Conservation (phyloP, 2,797 vertebrate genomes). For the Tinamus major region DNA sequence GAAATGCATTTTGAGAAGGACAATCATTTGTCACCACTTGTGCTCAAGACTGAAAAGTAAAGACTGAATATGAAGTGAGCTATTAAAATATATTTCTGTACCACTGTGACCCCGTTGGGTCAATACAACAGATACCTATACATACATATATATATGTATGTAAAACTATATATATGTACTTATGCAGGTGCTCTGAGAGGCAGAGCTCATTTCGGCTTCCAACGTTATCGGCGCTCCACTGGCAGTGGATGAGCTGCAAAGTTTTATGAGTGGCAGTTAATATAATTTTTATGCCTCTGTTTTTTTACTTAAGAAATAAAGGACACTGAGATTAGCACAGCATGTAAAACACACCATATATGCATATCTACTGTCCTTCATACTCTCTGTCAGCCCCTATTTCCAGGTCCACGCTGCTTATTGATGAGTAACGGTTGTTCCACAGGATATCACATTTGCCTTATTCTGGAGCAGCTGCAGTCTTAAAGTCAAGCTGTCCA, state of each 20-base stretch:
- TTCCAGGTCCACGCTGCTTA: background rate
- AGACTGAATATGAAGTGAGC: background rate
- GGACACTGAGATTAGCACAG: constrained; percentile 57
- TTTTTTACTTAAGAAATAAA: constrained; percentile 61
- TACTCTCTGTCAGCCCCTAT: constrained; percentile 26
- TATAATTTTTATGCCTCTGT: constrained; percentile 43
- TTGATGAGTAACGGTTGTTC: constrained; percentile 16
- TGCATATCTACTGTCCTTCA: constrained; percentile 45
- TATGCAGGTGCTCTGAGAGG: too few species aligned
- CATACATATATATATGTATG: too few species aligned
- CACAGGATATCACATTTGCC: background rate
- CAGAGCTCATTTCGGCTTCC: too few species aligned
- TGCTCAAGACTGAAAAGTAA: background rate
- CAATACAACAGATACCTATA: background rate
- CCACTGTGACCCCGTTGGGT: background rate
- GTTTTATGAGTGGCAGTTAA: constrained; percentile 46
- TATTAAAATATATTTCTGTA: background rate
- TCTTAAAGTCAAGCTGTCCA: background rate
- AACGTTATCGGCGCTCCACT: too few species aligned
- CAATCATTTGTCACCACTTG: background rate
- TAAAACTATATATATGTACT: too few species aligned
- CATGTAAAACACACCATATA: constrained; percentile 25
- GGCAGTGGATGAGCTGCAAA: constrained; percentile 7
- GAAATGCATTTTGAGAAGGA: constrained; percentile 14
- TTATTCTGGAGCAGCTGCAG: background rate